Evolutionary conservation across 2,113 vertebrate species (phyloP), one percentile per base, ranked within the genome.

Genomic region (Gorilla gorilla): DNA sequence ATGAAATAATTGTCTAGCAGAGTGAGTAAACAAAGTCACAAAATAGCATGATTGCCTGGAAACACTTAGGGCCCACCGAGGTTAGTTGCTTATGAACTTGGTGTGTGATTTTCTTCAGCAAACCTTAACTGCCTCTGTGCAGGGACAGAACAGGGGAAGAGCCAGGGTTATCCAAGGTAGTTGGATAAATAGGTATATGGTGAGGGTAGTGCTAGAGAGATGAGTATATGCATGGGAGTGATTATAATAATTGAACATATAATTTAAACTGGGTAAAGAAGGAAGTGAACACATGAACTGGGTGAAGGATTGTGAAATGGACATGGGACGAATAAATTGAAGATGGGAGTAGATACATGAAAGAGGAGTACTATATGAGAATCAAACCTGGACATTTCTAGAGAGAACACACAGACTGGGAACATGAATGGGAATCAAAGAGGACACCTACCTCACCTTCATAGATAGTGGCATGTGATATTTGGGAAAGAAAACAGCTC

Each of bases 1-100:
- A 25, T 3, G 48, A 17, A 0, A 35, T 0, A 16, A 6, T 35
- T 35, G 1, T 16, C 66, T n/a, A 52, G 43, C 48, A 22, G 18
- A 64, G 35, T 43, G 23, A 30, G 27, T 32, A 27, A 84, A 52
- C 6, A 8, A 83, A 73, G 76, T 55, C 8, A 6, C 22, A 35
- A 86, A 82, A 45, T 14, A 22, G 59, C 59, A n/a, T 50, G 66
- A 73, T 10, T 84, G 17, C 64, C 48, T 8, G 30, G 12, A 30
- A 83, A n/a, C 22, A 57, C 18, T 68, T 38, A 17, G 59, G 27
- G 27, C 12, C 35, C 25, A 52, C 43, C 18, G 16, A 83, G 20
- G 32, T 32, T 57, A 35, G 2, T 0, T 13, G 70, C 17, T 70
- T 84, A 35, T 14, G 55, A 84, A 75, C 13, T 43, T 0, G 3